Conservation (phyloP, 2,797 vertebrate species). For the Alectoris magna region DNA sequence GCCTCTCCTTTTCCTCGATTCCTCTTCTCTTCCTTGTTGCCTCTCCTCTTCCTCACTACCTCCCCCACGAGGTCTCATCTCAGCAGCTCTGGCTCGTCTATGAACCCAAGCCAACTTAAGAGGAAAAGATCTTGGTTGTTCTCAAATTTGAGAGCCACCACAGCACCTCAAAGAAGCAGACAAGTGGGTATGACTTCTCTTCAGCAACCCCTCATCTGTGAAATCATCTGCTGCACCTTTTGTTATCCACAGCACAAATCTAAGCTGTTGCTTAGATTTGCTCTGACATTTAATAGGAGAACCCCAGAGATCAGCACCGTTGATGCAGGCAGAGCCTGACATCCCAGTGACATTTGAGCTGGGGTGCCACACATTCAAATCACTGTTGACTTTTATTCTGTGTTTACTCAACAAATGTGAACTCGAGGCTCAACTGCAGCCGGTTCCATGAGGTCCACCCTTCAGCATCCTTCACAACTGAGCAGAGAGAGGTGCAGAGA, state of each 20-base stretch:
- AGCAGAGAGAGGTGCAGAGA: slow-evolving; percentile 67
- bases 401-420: slow-evolving; percentile 36
- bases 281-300: not conserved
- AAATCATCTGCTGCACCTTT: not conserved
- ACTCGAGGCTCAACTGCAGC: not conserved
- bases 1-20: not conserved
- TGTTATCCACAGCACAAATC: not conserved
- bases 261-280: slow-evolving; percentile 25
- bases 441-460: slow-evolving; percentile 42
- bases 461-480: slow-evolving; percentile 74
- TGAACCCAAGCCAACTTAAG: not conserved
- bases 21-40: not conserved
- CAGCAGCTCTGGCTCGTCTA: not conserved
- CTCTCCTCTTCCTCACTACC: not conserved
- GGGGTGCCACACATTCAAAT: slow-evolving; percentile 44
- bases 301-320: slow-evolving; percentile 2
- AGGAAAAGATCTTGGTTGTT: not conserved
- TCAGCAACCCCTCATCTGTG: not conserved
- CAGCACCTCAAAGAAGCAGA: not conserved
- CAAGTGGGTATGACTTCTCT: not conserved
- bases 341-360: slow-evolving; percentile 27
- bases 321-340: slow-evolving; percentile 48
- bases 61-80: not conserved
- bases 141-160: not conserved
- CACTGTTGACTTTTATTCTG: slow-evolving; percentile 59